These are phyloP conservation scores for Diplogasteroides magnus DNA, from an alignment of 1,140 invertebrate genomes.

Conservation along the genomic window DNA sequence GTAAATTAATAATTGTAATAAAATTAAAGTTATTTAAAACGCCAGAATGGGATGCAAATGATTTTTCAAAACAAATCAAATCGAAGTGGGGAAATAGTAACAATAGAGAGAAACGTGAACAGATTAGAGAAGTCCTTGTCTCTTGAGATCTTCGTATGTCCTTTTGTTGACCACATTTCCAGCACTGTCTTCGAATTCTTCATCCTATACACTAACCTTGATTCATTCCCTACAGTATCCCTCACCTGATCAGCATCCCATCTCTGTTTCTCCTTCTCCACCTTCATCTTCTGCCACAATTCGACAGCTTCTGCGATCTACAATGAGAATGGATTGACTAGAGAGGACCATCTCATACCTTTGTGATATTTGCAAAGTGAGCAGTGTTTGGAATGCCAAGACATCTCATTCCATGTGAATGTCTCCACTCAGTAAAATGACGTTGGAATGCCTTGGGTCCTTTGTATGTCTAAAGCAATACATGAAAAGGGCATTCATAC, in stretches of 20 bases:
- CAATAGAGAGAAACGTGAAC: not conserved
- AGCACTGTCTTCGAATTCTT: slow-evolving; percentile 96
- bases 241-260: slow-evolving; percentile 78
- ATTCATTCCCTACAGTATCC: not conserved
- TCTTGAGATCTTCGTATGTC: slow-evolving; percentile 94
- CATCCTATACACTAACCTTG: slow-evolving; percentile 57
- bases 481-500: not conserved
- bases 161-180: slow-evolving; percentile 98
- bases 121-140: slow-evolving; percentile 82
- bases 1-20: no score
- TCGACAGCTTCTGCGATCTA: slow-evolving; percentile 81
- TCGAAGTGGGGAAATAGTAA: not conserved
- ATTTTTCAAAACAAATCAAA: not conserved
- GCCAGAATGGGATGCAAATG: no score
- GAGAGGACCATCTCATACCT: slow-evolving; percentile 51
- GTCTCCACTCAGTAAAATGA: slow-evolving; percentile 98
- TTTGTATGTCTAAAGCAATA: slow-evolving; percentile 73
- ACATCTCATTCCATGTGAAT: slow-evolving; percentile 98
- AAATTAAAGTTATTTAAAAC: no score
- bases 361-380: slow-evolving; percentile 98
- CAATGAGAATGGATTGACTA: not conserved
- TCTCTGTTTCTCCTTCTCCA: slow-evolving; percentile 84
- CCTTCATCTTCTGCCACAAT: slow-evolving; percentile 92
- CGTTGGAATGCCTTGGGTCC: slow-evolving; percentile 99
- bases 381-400: slow-evolving; percentile 98